Base-by-base conservation (phyloP, 2,797 vertebrate genomes). In the Lycodopsis pacificus region DNA sequence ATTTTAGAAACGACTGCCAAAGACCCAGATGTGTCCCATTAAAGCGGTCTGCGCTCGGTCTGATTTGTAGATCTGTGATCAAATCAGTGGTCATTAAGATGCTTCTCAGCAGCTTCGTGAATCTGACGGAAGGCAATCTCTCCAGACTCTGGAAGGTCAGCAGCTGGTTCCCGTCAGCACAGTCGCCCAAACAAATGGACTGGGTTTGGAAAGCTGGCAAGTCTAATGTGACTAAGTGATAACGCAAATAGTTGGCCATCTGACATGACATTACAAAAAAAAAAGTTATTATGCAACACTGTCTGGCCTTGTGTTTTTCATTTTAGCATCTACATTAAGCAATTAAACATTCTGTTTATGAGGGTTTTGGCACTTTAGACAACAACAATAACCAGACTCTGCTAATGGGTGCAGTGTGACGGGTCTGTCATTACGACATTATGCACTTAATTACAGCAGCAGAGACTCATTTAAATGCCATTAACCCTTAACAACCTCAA, bases 81-180 rank as follows among this genome's bases (percentile, higher is more conserved):
- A 75, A 77, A 65, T 80, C 27, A 58, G 13, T 2, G 3, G 42
- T 74, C 30, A 62, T 57, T 73, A 54, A 53, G 27, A 57, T 22
- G 3, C 40, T 72, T 68, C 66, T 30, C 6, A 11, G 46, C 25
- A 38, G 30, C 79, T 81, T 73, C 14, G 4, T 67, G 38, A 61
- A 42, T 59, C 12, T 20, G 19, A 77, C 56, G 5, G 44, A 38
- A 73, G 71, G 61, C 85, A 70, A 77, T 71, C 10, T 40, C 48
- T 80, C 36, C 32, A 49, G 82, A 59, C 36, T 79, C 46, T 4
- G 71, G 48, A 81, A 79, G 68, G 65, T 86, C 81, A 79, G 71
- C 88, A 86, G 75, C 84, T 85, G 71, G 66, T 78, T 83, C 49
- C 38, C 51, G 54, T 73, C 73, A 84, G 73, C 76, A 75, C 42